Evolutionary conservation across 2,888 invertebrate genomes (phyloP), one percentile per base, ranked within the genome.

Genomic region (Steinernema scapterisci): DNA sequence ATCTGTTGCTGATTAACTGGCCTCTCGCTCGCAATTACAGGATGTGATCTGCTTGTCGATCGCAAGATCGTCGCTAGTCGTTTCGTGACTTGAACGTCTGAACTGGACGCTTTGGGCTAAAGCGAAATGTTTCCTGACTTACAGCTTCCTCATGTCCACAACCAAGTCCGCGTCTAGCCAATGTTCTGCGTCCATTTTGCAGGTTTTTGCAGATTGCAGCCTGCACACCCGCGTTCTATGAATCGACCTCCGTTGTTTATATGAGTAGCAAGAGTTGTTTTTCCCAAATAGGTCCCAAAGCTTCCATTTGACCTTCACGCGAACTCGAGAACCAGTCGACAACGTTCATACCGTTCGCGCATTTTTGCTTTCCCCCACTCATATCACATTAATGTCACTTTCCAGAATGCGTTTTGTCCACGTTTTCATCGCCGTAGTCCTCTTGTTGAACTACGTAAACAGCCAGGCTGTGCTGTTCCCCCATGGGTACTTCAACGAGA

Each of bases 401-500:
- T 21, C 13, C 11, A 25, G 21, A 19, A 54, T 54, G 25, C 54
- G 25, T 21, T 48, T 16, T 19, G 48, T 48, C n/a, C 48, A 21
- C 25, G 7, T 54, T 21, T 54, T 54, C 23, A 63, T 16, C 1
- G 5, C 31, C 9, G 63, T 16, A n/a, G 38, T 38, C 38, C 38
- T n/a, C n/a, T n/a, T 38, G 38, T 38, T 38, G 31, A 2, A 16
- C 5, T 25, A 27, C 11, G 31, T 31, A 38, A 21, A 25, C 31
- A 27, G 72, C 56, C 79, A 81, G 51, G 78, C 83, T 25, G 48
- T 83, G 23, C 71, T 83, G 0, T 83, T 82, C 70, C 83, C 83
- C 1, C 83, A 83, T 77, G 83, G 83, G 45, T 82, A 81, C 75
- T 81, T 82, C 48, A 81, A 83, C 63, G 80, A 78, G 21, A 77